Evolutionary conservation across 2,113 vertebrate genomes (phyloP).

Genomic region (Origma solitaria): DNA sequence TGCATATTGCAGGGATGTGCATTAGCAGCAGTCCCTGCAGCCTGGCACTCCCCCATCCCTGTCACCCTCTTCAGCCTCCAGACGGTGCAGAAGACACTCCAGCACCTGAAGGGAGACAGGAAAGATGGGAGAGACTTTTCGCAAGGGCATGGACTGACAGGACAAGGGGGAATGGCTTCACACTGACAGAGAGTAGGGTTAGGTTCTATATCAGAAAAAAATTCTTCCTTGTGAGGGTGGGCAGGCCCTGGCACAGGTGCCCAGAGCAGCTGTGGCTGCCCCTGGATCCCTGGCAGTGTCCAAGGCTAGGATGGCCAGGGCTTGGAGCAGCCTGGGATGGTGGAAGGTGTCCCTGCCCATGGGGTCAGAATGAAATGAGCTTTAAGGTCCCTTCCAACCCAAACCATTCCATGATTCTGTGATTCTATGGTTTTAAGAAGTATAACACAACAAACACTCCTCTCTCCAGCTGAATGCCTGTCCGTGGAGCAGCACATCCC

Average conservation of each 20-base stretch:
- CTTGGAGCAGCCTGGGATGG: background rate
- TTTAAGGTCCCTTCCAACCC: background rate
- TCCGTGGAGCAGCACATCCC: background rate
- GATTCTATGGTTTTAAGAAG: background rate
- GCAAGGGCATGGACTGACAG: background rate
- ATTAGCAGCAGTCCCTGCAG: background rate
- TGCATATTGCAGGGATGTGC: conserved; percentile 35
- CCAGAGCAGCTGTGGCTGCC: background rate
- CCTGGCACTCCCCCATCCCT: background rate
- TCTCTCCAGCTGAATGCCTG: background rate
- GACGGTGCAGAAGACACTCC: background rate
- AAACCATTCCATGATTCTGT: background rate
- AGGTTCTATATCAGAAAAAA: background rate
- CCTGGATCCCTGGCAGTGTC: background rate
- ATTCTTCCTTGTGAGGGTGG: background rate
- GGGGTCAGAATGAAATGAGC: too few species aligned
- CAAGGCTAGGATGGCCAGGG: accelerated
- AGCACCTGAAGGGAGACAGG: background rate
- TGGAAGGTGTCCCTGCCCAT: background rate
- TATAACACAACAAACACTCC: background rate
- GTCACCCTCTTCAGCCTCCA: background rate
- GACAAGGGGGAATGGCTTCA: background rate
- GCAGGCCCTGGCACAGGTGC: background rate
- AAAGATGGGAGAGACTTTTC: background rate
- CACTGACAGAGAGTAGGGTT: background rate